Evolutionary conservation across 2,888 invertebrate genomes (phyloP).

Genomic region (Julus scandinavius): DNA sequence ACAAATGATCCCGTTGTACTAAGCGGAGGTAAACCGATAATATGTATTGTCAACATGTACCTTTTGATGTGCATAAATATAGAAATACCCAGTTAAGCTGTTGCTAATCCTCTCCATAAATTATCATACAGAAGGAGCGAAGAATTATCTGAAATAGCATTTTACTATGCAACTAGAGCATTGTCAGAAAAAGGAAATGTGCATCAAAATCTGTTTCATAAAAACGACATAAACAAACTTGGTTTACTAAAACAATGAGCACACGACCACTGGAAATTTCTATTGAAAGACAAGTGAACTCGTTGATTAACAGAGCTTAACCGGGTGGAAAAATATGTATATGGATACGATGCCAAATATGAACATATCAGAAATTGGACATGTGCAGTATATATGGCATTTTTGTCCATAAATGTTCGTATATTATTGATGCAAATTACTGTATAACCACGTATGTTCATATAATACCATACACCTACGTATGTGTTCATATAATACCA

Average conservation of each 20-base stretch:
- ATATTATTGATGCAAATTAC: too few species aligned
- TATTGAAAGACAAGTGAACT: background rate
- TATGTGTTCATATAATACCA: too few species aligned
- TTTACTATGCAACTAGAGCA: background rate
- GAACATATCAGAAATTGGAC: too few species aligned
- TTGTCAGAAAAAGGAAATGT: constrained; percentile 31
- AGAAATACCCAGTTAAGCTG: background rate
- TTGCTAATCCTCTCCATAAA: background rate
- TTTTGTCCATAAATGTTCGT: too few species aligned
- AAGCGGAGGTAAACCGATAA: background rate
- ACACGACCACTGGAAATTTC: background rate
- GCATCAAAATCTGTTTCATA: background rate
- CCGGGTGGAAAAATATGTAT: background rate
- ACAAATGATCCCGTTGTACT: background rate
- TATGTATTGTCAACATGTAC: background rate
- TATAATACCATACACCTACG: too few species aligned
- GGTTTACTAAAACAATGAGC: constrained; percentile 21
- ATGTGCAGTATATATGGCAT: too few species aligned
- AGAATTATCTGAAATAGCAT: background rate
- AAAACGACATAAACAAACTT: constrained; percentile 8
- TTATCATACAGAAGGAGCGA: background rate
- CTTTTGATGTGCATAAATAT: background rate
- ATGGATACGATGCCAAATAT: too few species aligned
- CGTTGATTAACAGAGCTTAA: background rate
- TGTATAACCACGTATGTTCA: too few species aligned